These are phyloP conservation scores for Vesta saturnalis DNA, from an alignment of 2,888 invertebrate species.

Conservation along the genomic window DNA sequence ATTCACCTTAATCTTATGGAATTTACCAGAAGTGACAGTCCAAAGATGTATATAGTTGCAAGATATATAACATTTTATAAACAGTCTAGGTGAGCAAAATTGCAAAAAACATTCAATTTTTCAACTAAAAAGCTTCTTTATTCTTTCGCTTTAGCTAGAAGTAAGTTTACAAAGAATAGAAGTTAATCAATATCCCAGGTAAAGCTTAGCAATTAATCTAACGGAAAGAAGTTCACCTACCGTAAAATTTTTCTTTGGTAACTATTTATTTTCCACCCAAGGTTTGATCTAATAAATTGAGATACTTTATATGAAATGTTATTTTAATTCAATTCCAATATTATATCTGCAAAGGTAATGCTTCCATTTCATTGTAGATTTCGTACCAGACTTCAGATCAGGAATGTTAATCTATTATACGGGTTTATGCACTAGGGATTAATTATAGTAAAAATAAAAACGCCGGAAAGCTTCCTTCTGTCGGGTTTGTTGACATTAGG, in stretches of 20 bases:
- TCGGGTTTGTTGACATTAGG: no score
- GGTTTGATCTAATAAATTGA: not conserved
- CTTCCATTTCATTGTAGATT: no score
- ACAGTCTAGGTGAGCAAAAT: conserved; percentile 25
- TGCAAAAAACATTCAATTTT: conserved; percentile 21
- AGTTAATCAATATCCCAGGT: conserved; percentile 32
- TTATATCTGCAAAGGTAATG: no score
- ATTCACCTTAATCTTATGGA: conserved; percentile 11
- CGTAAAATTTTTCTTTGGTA: conserved; percentile 9
- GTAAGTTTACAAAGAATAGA: conserved; percentile 31
- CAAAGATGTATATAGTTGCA: conserved; percentile 24
- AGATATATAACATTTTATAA: conserved; percentile 19
- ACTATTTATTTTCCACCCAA: conserved; percentile 6
- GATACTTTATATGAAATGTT: not conserved
- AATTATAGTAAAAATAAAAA: no score
- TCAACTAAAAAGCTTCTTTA: conserved; percentile 28
- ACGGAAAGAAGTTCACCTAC: conserved; percentile 18
- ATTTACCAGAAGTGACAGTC: conserved; percentile 29
- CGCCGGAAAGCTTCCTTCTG: no score
- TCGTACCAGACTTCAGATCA: no score
- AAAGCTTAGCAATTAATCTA: conserved; percentile 31
- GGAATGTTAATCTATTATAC: no score
- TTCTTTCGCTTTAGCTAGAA: conserved; percentile 26
- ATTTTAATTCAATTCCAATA: not conserved
- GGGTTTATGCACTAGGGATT: no score